phyloP scores from a whole-genome alignment of 1,140 invertebrate species.

The Chymomyza costata region DNA sequence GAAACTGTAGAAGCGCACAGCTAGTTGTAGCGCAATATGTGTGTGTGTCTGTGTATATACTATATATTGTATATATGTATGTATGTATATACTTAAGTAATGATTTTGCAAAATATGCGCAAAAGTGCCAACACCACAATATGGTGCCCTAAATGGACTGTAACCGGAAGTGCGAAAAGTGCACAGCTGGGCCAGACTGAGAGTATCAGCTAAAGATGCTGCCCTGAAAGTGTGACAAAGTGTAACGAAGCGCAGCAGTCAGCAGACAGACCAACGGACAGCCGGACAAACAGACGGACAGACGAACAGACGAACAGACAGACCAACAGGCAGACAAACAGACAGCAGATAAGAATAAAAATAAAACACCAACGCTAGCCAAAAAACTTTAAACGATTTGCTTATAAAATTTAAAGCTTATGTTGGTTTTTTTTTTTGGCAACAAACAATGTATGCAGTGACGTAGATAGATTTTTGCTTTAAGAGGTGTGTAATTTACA shows the following conservation, averaged over 20 bases:
- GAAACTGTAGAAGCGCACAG: not conserved
- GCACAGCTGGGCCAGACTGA: constrained; percentile 47
- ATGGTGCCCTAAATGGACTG: constrained; percentile 71
- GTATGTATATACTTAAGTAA: constrained; percentile 60
- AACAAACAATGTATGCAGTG: no score
- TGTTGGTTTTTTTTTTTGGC: no score
- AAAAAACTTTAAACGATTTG: constrained; percentile 20
- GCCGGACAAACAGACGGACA: no score
- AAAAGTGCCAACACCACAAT: constrained; percentile 72
- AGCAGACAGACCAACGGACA: no score
- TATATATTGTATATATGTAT: no score
- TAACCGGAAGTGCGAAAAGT: constrained; percentile 70
- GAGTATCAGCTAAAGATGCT: constrained; percentile 23
- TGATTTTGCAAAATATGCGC: constrained; percentile 73
- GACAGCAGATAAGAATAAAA: not conserved
- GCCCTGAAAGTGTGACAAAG: constrained; percentile 20
- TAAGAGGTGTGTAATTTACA: no score
- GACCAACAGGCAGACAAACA: no score
- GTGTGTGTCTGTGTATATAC: constrained; percentile 34
- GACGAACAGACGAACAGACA: no score
- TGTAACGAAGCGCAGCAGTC: constrained; percentile 18
- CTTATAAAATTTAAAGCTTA: no score
- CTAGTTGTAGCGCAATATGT: not conserved
- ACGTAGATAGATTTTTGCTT: no score
- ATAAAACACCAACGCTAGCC: not conserved